A percentile compares a stretch with the other conserved stretches of the same genome.
Conservation (phyloP, 2,113 vertebrate species). For the Orthochromis indermauri region DNA sequence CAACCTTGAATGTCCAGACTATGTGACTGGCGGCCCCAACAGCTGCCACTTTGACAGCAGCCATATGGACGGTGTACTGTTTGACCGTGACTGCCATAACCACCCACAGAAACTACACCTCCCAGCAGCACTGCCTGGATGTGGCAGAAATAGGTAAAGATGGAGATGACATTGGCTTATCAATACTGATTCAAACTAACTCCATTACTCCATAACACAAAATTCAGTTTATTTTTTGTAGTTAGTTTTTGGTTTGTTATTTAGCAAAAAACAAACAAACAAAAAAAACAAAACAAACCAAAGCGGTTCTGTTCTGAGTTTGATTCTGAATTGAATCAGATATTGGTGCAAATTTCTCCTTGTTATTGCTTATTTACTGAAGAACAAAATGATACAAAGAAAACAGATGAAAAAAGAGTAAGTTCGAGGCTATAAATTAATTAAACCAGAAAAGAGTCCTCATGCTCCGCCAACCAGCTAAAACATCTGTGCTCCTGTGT, state of each 20-base stretch:
- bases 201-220: background rate
- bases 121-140: conserved; percentile 64
- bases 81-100: conserved; percentile 63
- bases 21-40: conserved; percentile 45
- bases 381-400: background rate
- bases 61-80: conserved; percentile 72
- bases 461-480: background rate
- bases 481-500: background rate
- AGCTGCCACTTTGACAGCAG: conserved; percentile 71
- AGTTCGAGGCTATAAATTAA: background rate
- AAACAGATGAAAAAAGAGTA: background rate
- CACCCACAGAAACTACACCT: conserved; percentile 41
- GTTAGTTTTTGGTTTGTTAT: background rate
- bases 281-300: background rate
- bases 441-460: background rate
- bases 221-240: background rate
- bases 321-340: background rate
- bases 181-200: background rate
- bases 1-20: conserved; percentile 66
- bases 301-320: background rate
- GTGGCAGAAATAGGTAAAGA: conserved; percentile 68
- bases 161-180: background rate
- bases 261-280: background rate
- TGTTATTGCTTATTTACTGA: background rate
- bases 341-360: background rate